Evolutionary conservation across 2,113 vertebrate species (phyloP).

Genomic region (Tinamus guttatus): DNA sequence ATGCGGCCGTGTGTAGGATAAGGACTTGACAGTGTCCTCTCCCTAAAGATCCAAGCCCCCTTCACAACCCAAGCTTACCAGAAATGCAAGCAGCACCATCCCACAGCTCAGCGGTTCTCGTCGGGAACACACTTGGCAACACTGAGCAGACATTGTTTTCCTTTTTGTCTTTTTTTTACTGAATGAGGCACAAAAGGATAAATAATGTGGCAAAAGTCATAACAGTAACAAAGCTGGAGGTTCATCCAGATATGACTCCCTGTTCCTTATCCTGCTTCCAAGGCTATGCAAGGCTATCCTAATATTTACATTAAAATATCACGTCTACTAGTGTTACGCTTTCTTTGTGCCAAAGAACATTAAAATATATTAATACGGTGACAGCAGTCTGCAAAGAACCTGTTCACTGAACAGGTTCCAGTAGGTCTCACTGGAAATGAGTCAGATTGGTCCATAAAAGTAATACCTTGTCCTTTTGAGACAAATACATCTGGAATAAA

Average conservation of each 20-base stretch:
- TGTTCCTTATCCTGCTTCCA: background rate
- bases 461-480: background rate
- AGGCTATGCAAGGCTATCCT: background rate
- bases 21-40: background rate
- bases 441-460: background rate
- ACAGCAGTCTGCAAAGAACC: slow-evolving; percentile 15
- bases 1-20: background rate
- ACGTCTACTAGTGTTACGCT: background rate
- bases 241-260: background rate
- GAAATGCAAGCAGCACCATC: background rate
- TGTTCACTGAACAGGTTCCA: background rate
- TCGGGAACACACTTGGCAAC: background rate
- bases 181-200: slow-evolving; percentile 6
- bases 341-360: background rate
- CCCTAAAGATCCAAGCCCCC: background rate
- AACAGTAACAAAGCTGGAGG: background rate
- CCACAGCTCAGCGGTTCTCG: background rate
- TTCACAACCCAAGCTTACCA: background rate
- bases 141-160: background rate
- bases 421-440: background rate
- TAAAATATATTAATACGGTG: background rate
- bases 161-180: background rate
- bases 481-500: background rate
- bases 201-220: background rate
- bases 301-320: slow-evolving; percentile 41